These are phyloP conservation scores for Leucozona laternaria DNA, from an alignment of 2,888 invertebrate species.

Conservation along the genomic window DNA sequence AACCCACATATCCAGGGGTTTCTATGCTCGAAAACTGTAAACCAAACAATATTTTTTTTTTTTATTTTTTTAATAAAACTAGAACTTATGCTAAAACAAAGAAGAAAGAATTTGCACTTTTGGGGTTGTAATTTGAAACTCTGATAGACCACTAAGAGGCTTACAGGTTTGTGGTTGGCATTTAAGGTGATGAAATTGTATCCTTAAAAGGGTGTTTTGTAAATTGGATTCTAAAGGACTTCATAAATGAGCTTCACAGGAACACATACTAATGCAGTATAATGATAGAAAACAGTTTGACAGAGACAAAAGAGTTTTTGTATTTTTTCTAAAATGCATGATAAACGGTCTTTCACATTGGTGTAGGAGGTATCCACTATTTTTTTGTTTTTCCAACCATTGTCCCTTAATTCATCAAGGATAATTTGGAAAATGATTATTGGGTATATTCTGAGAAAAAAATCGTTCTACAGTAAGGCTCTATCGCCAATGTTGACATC, in stretches of 20 bases:
- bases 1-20: slow-evolving; percentile 91
- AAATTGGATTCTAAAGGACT: not conserved
- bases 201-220: slow-evolving; percentile 20
- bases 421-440: too few relatives aligned
- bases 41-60: slow-evolving; percentile 23
- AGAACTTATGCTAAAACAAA: slow-evolving; percentile 70
- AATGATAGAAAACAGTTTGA: not conserved
- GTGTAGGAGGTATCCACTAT: too few relatives aligned
- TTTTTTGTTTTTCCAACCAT: too few relatives aligned
- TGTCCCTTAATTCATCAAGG: too few relatives aligned
- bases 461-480: too few relatives aligned
- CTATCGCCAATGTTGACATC: too few relatives aligned
- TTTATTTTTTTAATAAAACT: not conserved
- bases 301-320: too few relatives aligned
- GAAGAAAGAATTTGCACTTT: slow-evolving; percentile 1
- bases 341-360: too few relatives aligned
- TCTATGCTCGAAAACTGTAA: slow-evolving; percentile 92
- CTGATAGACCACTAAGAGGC: slow-evolving; percentile 44
- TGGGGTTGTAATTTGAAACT: slow-evolving; percentile 29
- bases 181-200: not conserved
- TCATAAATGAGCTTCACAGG: too few relatives aligned
- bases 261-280: not conserved
- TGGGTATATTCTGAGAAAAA: too few relatives aligned
- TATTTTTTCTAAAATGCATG: too few relatives aligned
- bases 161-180: slow-evolving; percentile 19